These are phyloP conservation scores for Himalopsyche japonica DNA, from an alignment of 2,888 invertebrate genomes.

Conservation along the genomic window DNA sequence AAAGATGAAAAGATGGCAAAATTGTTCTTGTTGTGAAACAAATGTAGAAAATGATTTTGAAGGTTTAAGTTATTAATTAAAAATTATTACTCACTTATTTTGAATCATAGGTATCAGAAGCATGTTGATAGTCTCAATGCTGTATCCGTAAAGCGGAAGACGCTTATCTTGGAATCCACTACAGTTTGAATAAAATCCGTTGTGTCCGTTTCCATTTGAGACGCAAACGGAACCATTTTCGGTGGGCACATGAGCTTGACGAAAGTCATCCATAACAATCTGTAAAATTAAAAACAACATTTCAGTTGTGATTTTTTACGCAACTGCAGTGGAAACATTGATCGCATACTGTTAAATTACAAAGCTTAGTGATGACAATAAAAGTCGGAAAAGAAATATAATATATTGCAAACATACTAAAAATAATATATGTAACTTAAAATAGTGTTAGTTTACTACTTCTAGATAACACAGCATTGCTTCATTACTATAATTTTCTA, in stretches of 20 bases:
- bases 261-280: conserved; percentile 81
- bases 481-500: too few relatives aligned
- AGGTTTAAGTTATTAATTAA: too few relatives aligned
- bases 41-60: too few relatives aligned
- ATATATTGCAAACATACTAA: conserved; percentile 42
- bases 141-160: conserved; percentile 89
- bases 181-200: conserved; percentile 51
- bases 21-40: too few relatives aligned
- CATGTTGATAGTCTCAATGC: conserved; percentile 92
- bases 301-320: neutral
- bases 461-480: too few relatives aligned
- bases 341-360: neutral
- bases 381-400: conserved; percentile 43
- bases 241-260: conserved; percentile 63
- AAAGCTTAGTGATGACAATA: conserved; percentile 42
- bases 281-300: conserved; percentile 46
- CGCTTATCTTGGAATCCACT: conserved; percentile 77
- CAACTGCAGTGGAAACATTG: neutral
- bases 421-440: too few relatives aligned
- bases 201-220: conserved; percentile 45
- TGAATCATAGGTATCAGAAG: conserved; percentile 95
- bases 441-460: conserved; percentile 33
- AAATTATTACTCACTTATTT: conserved; percentile 70
- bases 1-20: too few relatives aligned
- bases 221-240: conserved; percentile 46